A percentile compares a stretch with the other conserved stretches of the same genome.
These are phyloP conservation scores for Zaprionus nigranus DNA, from an alignment of 1,140 invertebrate species.

Conservation along the genomic window DNA sequence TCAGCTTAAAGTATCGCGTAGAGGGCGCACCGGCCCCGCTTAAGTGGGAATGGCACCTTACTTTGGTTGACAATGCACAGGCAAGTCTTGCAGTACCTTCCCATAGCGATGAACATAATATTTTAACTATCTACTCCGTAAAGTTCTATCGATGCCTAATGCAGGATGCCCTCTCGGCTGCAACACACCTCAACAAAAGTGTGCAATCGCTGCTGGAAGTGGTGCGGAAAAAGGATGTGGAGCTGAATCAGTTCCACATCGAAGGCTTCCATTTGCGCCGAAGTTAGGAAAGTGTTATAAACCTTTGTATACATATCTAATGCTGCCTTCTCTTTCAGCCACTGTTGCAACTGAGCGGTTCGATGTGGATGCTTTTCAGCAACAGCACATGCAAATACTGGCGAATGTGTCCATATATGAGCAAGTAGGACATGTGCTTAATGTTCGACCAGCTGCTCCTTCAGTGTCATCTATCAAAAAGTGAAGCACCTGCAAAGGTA, in stretches of 20 bases:
- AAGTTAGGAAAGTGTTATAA: constrained; percentile 33
- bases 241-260: constrained; percentile 62
- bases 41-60: constrained; percentile 67
- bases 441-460: background rate
- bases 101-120: background rate
- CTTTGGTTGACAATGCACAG: background rate
- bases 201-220: constrained; percentile 23
- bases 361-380: constrained; percentile 42
- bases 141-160: constrained; percentile 47
- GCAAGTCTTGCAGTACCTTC: constrained; percentile 24
- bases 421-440: background rate
- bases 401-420: constrained; percentile 5
- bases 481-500: background rate
- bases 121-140: background rate
- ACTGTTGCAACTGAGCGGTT: constrained; percentile 63
- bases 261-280: constrained; percentile 60
- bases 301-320: background rate
- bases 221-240: constrained; percentile 65
- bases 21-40: constrained; percentile 32
- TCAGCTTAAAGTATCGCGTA: constrained; percentile 63
- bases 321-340: constrained; percentile 22
- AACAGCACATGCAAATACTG: constrained; percentile 28
- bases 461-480: background rate
- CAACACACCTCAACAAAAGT: background rate
- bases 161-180: constrained; percentile 3